Percentiles rank a stretch among this genome's conserved stretches.
Evolutionary conservation across 2,113 vertebrate genomes (phyloP).

Genomic region (Passer montanus): DNA sequence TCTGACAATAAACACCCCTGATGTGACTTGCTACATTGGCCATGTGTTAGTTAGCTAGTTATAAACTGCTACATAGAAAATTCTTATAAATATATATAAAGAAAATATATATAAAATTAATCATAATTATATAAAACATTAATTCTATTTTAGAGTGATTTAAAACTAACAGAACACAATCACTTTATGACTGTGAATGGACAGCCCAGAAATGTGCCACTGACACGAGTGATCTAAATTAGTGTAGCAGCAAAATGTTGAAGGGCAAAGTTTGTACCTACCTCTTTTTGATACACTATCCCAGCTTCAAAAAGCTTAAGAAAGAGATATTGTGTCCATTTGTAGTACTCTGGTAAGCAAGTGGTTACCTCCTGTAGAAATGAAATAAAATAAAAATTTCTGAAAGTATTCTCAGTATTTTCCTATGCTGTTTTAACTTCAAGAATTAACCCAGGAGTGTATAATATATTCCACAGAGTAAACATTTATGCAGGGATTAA

Average conservation of each 20-base stretch:
- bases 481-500: background rate
- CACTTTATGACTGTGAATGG: background rate
- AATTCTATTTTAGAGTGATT: background rate
- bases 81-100: no score
- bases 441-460: background rate
- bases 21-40: background rate
- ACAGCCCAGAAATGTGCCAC: background rate
- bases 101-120: background rate
- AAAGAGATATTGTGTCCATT: slow-evolving; percentile 95
- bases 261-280: slow-evolving; percentile 54
- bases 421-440: background rate
- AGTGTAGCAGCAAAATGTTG: background rate
- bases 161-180: background rate
- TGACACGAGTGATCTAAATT: background rate
- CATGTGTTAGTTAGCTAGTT: background rate
- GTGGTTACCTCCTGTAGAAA: slow-evolving; percentile 90
- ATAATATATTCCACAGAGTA: background rate
- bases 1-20: background rate
- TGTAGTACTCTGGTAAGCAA: slow-evolving; percentile 93
- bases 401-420: background rate
- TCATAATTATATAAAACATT: background rate
- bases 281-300: slow-evolving; percentile 96
- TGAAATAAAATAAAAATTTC: background rate
- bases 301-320: slow-evolving; percentile 91
- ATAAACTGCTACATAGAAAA: background rate